These are phyloP conservation scores for Fundulus diaphanus DNA, from an alignment of 2,797 vertebrate species.

Conservation along the genomic window DNA sequence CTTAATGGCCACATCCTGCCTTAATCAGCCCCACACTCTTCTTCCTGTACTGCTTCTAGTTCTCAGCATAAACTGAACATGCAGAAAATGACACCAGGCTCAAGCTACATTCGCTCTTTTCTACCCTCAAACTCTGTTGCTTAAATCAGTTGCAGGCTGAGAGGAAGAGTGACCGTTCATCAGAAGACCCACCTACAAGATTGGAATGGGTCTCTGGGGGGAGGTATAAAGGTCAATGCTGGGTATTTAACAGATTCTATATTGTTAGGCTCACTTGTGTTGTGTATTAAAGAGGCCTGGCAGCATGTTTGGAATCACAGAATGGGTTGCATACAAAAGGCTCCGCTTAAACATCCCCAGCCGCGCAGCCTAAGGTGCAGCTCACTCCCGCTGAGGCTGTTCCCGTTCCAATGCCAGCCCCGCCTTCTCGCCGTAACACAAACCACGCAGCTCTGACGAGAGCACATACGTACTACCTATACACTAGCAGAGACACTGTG, in stretches of 20 bases:
- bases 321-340: neutral
- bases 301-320: constrained; percentile 18
- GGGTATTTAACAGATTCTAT: constrained; percentile 17
- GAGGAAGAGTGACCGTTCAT: constrained; percentile 1
- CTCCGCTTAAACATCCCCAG: constrained; percentile 11
- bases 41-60: constrained; percentile 15
- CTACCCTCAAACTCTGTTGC: neutral
- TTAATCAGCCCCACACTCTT: constrained; percentile 34
- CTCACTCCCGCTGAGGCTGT: constrained; percentile 2
- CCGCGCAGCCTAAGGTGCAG: neutral
- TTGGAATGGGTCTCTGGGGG: constrained; percentile 2
- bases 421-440: neutral
- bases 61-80: constrained; percentile 20
- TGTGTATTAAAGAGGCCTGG: constrained; percentile 13
- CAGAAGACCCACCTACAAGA: constrained; percentile 1
- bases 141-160: constrained; percentile 19
- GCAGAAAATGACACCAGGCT: constrained; percentile 37
- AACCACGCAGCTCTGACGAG: constrained; percentile 21
- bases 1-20: constrained; percentile 49
- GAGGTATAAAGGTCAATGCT: constrained; percentile 9
- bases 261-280: neutral
- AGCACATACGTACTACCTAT: constrained; percentile 38
- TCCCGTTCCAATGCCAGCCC: constrained; percentile 19
- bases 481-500: constrained; percentile 36
- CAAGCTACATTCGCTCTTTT: constrained; percentile 17